Evolutionary conservation across 1,140 invertebrate species (phyloP), one percentile per base, ranked within the genome.

Genomic region (Drosophila lini): DNA sequence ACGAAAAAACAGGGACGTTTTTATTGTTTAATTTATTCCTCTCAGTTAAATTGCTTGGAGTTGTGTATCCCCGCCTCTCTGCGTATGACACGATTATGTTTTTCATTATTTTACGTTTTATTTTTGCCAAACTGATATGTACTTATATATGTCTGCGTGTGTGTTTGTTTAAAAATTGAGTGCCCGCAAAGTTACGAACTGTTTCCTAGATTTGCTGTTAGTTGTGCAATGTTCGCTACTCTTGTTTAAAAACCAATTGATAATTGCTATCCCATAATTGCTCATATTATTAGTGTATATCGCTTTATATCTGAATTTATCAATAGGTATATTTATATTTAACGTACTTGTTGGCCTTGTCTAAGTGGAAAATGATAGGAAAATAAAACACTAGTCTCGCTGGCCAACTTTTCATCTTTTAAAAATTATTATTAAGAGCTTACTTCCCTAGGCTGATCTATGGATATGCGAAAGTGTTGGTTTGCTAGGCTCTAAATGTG

Each of bases 391-490:
- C n/a, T 62, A 55, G 64, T 55, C 45, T 32, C 41, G 31, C 57
- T 57, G 40, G 59, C 57, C 34, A 55, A 25, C 41, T 44, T 16
- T 19, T 42, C 3, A n/a, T 38, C 1, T 0, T 89, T 78, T 74
- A 83, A 89, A 88, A 88, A 80, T 80, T 88, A 86, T 80, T 88
- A 83, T 88, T 83, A 88, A 89, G 73, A 82, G 64, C 80, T 88
- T 88, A 86, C 63, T 22, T 16, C 34, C 34, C 71, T 77, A 82
- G 70, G 50, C 79, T 65, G 65, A 70, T 83, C 71, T 80, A 74
- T 79, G 52, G 61, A 65, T 60, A 85, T 88, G 83, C 79, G 76
- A 82, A 81, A 74, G 77, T 88, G 84, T 80, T 56, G 28, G 64
- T 77, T 80, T 71, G 70, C 77, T 88, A 89, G 58, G 11, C 38